Conservation (phyloP, 2,888 invertebrate species). For the Uloborus plumipes region DNA sequence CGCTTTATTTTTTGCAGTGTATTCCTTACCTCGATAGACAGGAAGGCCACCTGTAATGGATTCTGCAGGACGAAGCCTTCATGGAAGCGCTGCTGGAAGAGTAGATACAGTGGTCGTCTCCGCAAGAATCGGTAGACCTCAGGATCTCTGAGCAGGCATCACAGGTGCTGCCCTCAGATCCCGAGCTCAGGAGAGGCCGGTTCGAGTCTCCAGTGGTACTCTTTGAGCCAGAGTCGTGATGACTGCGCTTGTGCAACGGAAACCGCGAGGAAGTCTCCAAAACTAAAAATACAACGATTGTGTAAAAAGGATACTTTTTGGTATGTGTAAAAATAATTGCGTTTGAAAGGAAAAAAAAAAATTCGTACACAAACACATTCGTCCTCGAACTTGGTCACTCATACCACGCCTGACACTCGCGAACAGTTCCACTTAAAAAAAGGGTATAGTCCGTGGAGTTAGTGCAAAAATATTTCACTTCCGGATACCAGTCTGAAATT, state of each 20-base stretch:
- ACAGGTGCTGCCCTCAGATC: slow-evolving; percentile 66
- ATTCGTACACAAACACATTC: no score
- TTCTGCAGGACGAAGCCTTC: slow-evolving; percentile 52
- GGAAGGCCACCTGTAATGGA: slow-evolving; percentile 64
- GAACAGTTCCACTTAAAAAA: no score
- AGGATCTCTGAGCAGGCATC: slow-evolving; percentile 66
- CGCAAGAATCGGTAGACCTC: slow-evolving; percentile 36
- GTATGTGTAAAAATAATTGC: no score
- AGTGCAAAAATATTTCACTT: no score
- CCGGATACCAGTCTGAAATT: no score
- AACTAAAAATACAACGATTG: slow-evolving; percentile 19
- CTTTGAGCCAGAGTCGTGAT: slow-evolving; percentile 39
- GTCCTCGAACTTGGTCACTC: no score
- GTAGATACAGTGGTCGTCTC: slow-evolving; percentile 15
- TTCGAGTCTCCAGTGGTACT: slow-evolving; percentile 35
- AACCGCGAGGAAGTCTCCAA: slow-evolving; percentile 56
- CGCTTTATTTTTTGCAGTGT: no score
- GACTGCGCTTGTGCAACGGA: slow-evolving; percentile 58
- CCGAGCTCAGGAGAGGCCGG: slow-evolving; percentile 66
- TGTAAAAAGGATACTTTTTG: neutral
- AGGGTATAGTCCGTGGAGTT: no score
- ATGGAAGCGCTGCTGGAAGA: slow-evolving; percentile 27
- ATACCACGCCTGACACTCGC: no score
- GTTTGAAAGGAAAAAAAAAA: no score
- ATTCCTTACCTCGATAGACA: slow-evolving; percentile 40